A percentile compares a stretch with the other conserved stretches of the same genome.
Evolutionary conservation across 2,113 vertebrate species (phyloP).

Genomic region (Clarias batrachus): DNA sequence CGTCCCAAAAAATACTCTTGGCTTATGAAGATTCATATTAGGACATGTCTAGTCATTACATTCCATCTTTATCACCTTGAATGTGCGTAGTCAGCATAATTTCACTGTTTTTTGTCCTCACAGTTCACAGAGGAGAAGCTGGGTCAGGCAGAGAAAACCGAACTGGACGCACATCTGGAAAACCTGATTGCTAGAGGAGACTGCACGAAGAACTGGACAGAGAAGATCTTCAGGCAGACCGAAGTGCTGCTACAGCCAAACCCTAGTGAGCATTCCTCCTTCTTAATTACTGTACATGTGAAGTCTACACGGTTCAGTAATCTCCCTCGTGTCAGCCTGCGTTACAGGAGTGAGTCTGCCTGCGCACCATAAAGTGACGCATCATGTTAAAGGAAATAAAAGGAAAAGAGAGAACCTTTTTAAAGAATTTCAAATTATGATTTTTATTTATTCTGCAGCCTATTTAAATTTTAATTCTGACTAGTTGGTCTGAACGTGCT

Average conservation of each 20-base stretch:
- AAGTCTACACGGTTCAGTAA: not conserved
- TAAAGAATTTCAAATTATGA: not conserved
- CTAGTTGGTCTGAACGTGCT: not conserved
- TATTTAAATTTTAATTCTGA: too few species aligned
- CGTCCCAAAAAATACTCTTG: not conserved
- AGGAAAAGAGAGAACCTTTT: not conserved
- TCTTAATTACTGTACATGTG: not conserved
- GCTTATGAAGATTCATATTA: not conserved
- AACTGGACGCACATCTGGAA: constrained; percentile 87
- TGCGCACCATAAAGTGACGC: not conserved
- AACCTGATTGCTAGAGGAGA: constrained; percentile 88
- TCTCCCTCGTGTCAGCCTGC: not conserved
- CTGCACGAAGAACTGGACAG: constrained; percentile 91
- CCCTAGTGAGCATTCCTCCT: constrained; percentile 79
- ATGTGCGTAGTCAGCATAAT: not conserved
- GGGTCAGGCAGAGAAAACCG: constrained; percentile 91
- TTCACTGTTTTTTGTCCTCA: not conserved
- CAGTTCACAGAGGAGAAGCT: constrained; percentile 96
- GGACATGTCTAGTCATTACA: not conserved
- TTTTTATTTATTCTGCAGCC: not conserved
- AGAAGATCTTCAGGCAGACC: constrained; percentile 93
- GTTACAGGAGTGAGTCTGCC: not conserved
- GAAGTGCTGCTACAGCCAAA: constrained; percentile 93
- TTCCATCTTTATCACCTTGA: not conserved
- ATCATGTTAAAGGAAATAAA: not conserved